Base-by-base conservation (phyloP, 2,888 invertebrate genomes). In the Drosophila stalkeri region DNA sequence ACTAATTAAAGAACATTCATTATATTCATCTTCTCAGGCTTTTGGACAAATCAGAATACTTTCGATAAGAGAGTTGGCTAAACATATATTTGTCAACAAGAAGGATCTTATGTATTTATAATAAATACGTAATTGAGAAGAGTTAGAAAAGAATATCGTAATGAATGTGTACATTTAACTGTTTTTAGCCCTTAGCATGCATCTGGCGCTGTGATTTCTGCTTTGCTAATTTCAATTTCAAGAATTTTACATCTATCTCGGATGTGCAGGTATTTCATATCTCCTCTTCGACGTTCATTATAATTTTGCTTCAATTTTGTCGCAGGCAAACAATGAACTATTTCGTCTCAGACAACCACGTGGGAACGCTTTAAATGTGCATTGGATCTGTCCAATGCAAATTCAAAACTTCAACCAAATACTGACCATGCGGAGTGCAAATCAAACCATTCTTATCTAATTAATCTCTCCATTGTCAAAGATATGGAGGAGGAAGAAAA, bases 261-360 rank as follows among this genome's bases (percentile, higher is more conserved):
- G 18, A 11, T 16, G 18, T 33, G 33, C 18, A 33, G 33, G 51
- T 51, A 35, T 31, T 49, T 31, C n/a, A 14, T 7, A 20, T 20
- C 12, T 8, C 7, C 47, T 69, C 55, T 76, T 71, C 67, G 68
- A 55, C 75, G 49, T 78, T 80, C 78, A 80, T 75, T 82, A 82
- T 69, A 70, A 81, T 81, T 79, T 39, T 5, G 6, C 1, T 20
- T 35, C 11, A 27, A 27, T 11, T 14, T 52, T 52, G 23, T 16
- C 9, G 16, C 52, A 51, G 41, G 39, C 73, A 60, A 73, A 66
- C 66, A 75, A 71, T 72, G 64, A 65, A 20, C 0, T 11, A 44
- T 44, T 12, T 35, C 46, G 18, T n/a, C n/a, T 4, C 39, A n/a
- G 65, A 54, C 41, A 54, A 49, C 63, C 67, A 44, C 72, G 67